Percentiles rank a stretch among this genome's conserved stretches.
Evolutionary conservation across 2,797 vertebrate species (phyloP).

Genomic region (Synanceia verrucosa): DNA sequence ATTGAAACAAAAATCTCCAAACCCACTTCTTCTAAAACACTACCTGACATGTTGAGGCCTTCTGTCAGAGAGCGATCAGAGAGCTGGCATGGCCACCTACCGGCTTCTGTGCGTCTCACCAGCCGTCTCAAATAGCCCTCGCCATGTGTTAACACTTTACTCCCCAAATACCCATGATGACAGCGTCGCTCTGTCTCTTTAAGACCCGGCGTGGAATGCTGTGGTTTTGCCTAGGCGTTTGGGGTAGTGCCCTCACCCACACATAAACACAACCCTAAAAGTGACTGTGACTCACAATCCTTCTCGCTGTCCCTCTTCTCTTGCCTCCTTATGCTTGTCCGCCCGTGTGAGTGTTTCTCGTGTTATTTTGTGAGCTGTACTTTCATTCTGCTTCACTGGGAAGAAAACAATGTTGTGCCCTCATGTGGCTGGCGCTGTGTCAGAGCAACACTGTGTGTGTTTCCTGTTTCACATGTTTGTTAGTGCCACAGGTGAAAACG

Average conservation of each 20-base stretch:
- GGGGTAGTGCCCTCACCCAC: slow-evolving; percentile 80
- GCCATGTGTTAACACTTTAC: slow-evolving; percentile 78
- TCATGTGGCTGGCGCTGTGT: slow-evolving; percentile 39
- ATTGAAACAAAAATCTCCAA: background rate
- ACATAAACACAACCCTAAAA: slow-evolving; percentile 74
- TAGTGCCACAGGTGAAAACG: slow-evolving; percentile 59
- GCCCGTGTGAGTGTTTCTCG: slow-evolving; percentile 1
- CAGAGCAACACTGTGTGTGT: slow-evolving; percentile 34
- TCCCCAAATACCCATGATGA: slow-evolving; percentile 71
- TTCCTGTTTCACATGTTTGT: slow-evolving; percentile 67
- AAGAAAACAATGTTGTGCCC: slow-evolving; percentile 16
- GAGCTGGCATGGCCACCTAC: slow-evolving; percentile 59
- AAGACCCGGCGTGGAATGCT: slow-evolving; percentile 79
- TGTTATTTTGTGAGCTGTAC: slow-evolving; percentile 19
- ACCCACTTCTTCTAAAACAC: background rate
- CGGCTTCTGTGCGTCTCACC: slow-evolving; percentile 62
- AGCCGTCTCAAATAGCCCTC: slow-evolving; percentile 56
- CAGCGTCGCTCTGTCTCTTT: slow-evolving; percentile 79
- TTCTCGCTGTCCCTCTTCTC: slow-evolving; percentile 33
- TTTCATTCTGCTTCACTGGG: slow-evolving; percentile 20
- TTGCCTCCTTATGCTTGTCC: slow-evolving; percentile 18
- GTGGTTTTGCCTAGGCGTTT: slow-evolving; percentile 79
- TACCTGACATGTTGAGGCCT: slow-evolving; percentile 1
- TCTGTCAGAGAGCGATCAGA: slow-evolving; percentile 23
- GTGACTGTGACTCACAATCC: slow-evolving; percentile 65